Evolutionary conservation across 2,888 invertebrate genomes (phyloP), one percentile per base, ranked within the genome.

Genomic region (Oscheius sp.): DNA sequence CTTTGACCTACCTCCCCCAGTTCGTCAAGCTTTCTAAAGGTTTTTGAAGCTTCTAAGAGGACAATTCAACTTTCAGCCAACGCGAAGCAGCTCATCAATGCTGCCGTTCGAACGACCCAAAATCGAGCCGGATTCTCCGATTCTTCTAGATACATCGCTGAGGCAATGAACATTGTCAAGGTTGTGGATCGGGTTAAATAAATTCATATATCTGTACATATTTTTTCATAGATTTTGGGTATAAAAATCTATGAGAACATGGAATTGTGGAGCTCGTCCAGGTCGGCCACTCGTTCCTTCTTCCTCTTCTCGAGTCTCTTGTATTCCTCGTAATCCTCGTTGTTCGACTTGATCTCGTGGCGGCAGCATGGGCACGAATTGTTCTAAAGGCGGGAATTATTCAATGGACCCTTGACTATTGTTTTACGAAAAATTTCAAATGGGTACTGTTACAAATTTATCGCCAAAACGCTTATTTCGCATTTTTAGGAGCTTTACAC

Each of bases 301-400:
- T 70, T 59, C 33, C 70, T 55, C 35, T 58, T 70, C 58, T 75
- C 63, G 4, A 63, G 68, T 73, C 65, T 68, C 60, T 75, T 70
- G 35, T 62, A 70, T 47, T 73, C 75, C 11, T 75, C 77, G 48
- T 76, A 70, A 21, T 71, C 35, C 42, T 65, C 66, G 51, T 76
- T 74, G 29, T 48, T 21, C 2, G 58, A 51, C 5, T 66, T 70
- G 11, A 75, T 47, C 32, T 75, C 74, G 29, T 55, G 50, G 4
- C 77, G 62, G 53, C 77, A 77, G 33, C 63, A 62, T 1, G 77
- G 77, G 48, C 77, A 77, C 47, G 77, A 70, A 55, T 77, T 77
- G 29, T 51, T 57, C 77, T 77, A 59, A 47, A 59, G 21, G 21
- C 21, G 21, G 21, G 21, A 21, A 21, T 21, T 21, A 21, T 21